Percentiles rank a stretch among this genome's conserved stretches.
These are phyloP conservation scores for Spodoptera litura DNA, from an alignment of 1,140 invertebrate species.

Conservation along the genomic window DNA sequence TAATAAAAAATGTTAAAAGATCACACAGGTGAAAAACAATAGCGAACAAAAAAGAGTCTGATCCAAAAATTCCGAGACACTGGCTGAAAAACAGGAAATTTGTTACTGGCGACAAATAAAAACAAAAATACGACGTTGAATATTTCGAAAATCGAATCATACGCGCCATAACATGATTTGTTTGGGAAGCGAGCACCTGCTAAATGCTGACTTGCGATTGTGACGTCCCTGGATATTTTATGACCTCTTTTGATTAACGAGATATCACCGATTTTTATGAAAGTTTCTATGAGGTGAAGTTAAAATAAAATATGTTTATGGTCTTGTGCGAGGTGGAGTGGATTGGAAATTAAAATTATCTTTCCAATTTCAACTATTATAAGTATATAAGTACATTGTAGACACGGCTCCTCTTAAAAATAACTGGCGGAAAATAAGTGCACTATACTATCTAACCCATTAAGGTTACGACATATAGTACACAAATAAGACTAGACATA, in stretches of 20 bases:
- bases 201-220: slow-evolving; percentile 33
- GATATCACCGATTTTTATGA: slow-evolving; percentile 12
- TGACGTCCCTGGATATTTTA: slow-evolving; percentile 14
- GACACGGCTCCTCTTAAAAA: too few relatives aligned
- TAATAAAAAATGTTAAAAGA: background rate
- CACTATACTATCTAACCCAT: background rate
- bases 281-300: background rate
- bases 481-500: background rate
- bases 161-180: slow-evolving; percentile 66
- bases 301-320: background rate
- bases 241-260: slow-evolving; percentile 21
- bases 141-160: slow-evolving; percentile 68
- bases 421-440: background rate
- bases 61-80: slow-evolving; percentile 7
- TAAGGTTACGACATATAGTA: background rate
- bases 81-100: slow-evolving; percentile 52
- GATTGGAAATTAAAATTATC: too few relatives aligned
- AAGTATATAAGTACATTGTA: too few relatives aligned
- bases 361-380: too few relatives aligned
- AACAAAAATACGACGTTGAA: slow-evolving; percentile 58
- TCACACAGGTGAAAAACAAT: slow-evolving; percentile 34
- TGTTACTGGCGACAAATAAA: slow-evolving; percentile 59
- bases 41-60: slow-evolving; percentile 15
- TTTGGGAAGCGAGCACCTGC: slow-evolving; percentile 55
- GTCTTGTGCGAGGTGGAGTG: too few relatives aligned